Evolutionary conservation across 1,140 invertebrate genomes (phyloP), one percentile per base, ranked within the genome.

Genomic region (Elysia chlorotica): DNA sequence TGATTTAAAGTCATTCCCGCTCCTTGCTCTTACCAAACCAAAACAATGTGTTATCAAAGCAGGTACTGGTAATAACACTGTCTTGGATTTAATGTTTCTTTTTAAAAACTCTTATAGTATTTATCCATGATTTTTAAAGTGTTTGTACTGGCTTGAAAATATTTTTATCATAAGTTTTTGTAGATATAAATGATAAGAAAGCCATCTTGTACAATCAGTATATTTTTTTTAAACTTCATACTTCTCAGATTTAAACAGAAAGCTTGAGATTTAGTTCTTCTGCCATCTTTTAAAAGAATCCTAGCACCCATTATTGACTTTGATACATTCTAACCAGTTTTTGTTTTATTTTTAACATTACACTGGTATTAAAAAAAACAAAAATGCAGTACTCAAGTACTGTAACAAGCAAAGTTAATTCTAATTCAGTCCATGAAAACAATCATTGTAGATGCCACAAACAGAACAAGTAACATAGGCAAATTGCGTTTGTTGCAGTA

Each of bases 11-110:
- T 62, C 31, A 19, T 74, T 76, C 57, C 82, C 81, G 37, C 54
- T 84, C 56, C 53, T 82, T 33, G 38, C 73, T 14, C 56, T 79
- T 19, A 76, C 79, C 17, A 67, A 78, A 35, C 82, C 82, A 30
- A 66, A 76, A 35, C 75, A 84, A 66, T 84, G 82, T 74, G 57
- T 82, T 19, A 65, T 84, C 3, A 54, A 76, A 41, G 74, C 75
- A 78, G 82, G 82, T 84, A n/a, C n/a, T n/a, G n/a, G n/a, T n/a
- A n/a, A n/a, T n/a, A n/a, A n/a, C n/a, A n/a, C n/a, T n/a, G 65
- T 23, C 25, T 56, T n/a, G 4, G 28, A 61, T 31, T 62, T 17
- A 14, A 25, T 31, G 35, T 6, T 14, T 63, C 28, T 19, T 10
- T 63, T 30, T 31, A 31, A 33, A 63, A 63, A 10, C 19, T 10